Base-by-base conservation (phyloP, 2,797 vertebrate species). In the Silurus aristotelis region DNA sequence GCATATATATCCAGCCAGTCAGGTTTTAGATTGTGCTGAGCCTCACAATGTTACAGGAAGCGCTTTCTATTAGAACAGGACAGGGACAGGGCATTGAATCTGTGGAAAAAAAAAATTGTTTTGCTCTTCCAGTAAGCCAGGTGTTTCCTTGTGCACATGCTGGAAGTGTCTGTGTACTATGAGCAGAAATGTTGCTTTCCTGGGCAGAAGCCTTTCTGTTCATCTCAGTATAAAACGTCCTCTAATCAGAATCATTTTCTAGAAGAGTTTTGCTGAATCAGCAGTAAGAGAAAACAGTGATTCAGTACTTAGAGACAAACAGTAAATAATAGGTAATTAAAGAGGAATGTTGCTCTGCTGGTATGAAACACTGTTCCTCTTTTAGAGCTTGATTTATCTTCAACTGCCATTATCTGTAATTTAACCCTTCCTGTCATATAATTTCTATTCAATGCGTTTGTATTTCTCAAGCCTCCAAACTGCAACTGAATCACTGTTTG, bases 71-170 rank as follows among this genome's bases (percentile, higher is more conserved):
- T 17, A 55, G 79, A 31, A 81, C 79, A 80, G 79, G 43, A 52
- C 63, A 56, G 15, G 12, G 48, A 52, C 63, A 56, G 15, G 12
- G 48, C 64, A 55, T 55, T 20, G 48, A 27, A 8, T 60, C 14
- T 76, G n/a, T 61, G 60, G 58, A 63, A 25, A 7, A 31, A 20
- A 31, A 20, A 2, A 56, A 55, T 61, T 76, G 25, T n/a, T 64
- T 67, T 55, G 15, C 43, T 84, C 78, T 88, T 75, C 76, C 83
- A 87, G 79, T 81, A 55, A 77, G 38, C 46, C 89, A 88, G 89
- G 86, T 90, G 89, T 82, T 87, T 90, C 89, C 87, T 85, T 72
- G n/a, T 83, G 71, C 84, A 81, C 63, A 64, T n/a, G 20, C 12
- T n/a, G 19, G 60, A 75, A 5, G 1, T 75, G n/a, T 63, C 70